Percentiles rank a stretch among this genome's conserved stretches.
Evolutionary conservation across 2,797 vertebrate genomes (phyloP).

Genomic region (Sebastes vulpes): DNA sequence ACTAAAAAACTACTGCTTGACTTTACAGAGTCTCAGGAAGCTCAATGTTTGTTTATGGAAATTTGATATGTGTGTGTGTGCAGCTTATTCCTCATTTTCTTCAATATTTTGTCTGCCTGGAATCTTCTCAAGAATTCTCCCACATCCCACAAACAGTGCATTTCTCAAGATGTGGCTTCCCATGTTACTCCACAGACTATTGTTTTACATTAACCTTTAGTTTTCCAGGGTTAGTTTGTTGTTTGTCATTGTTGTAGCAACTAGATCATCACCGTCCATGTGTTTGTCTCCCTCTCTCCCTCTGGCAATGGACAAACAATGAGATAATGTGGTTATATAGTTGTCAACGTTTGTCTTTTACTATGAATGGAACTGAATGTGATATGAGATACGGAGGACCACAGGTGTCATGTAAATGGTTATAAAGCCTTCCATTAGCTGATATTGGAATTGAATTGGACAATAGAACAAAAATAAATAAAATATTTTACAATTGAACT

Average conservation of each 20-base stretch:
- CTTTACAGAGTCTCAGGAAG: conserved; percentile 64
- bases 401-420: not conserved
- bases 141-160: conserved; percentile 24
- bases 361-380: not conserved
- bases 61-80: conserved; percentile 64
- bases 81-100: conserved; percentile 58
- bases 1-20: conserved; percentile 32
- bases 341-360: not conserved
- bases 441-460: not conserved
- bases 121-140: conserved; percentile 51
- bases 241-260: not conserved
- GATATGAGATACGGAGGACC: not conserved
- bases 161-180: conserved; percentile 7
- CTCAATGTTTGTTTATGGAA: conserved; percentile 82
- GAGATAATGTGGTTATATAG: not conserved
- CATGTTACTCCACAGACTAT: not conserved
- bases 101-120: conserved; percentile 57
- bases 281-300: not conserved
- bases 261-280: not conserved
- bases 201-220: conserved; percentile 22
- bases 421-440: not conserved
- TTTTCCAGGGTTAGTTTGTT: not conserved
- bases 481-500: not conserved
- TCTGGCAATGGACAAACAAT: not conserved
- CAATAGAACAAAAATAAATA: not conserved